phyloP scores from a whole-genome alignment of 2,113 vertebrate species.

The Isichthys henryi region DNA sequence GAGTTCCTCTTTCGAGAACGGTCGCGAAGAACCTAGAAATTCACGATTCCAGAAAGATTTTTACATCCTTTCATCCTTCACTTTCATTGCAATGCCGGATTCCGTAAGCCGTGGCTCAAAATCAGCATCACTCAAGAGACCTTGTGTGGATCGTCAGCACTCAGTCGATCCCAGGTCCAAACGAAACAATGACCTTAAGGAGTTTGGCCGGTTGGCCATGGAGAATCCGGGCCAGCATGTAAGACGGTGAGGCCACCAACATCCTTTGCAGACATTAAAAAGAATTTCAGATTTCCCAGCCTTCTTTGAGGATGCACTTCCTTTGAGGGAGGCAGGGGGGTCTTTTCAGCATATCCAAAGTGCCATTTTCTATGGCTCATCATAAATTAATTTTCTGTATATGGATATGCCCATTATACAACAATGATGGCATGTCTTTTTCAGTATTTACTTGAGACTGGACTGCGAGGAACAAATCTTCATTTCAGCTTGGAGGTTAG shows the following conservation, averaged over 20 bases:
- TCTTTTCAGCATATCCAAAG: conserved; percentile 52
- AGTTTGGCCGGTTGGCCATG: conserved; percentile 22
- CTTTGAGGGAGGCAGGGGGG: conserved; percentile 38
- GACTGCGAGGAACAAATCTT: neutral
- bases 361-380: conserved; percentile 41
- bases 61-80: neutral
- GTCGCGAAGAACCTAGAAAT: neutral
- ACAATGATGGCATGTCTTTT: neutral
- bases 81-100: neutral
- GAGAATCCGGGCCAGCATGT: conserved; percentile 43
- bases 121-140: neutral
- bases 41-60: neutral
- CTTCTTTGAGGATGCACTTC: conserved; percentile 49
- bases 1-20: neutral
- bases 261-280: conserved; percentile 49
- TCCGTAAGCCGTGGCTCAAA: neutral
- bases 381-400: conserved; percentile 40
- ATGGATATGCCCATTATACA: conserved; percentile 24
- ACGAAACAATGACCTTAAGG: neutral
- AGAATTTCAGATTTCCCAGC: conserved; percentile 46
- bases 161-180: neutral
- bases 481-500: neutral
- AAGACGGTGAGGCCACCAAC: conserved; percentile 38
- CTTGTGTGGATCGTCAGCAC: neutral
- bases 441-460: neutral